A percentile compares a stretch with the other conserved stretches of the same genome.
phyloP scores from a whole-genome alignment of 2,797 vertebrate species.

The Atherinosoma microstoma region DNA sequence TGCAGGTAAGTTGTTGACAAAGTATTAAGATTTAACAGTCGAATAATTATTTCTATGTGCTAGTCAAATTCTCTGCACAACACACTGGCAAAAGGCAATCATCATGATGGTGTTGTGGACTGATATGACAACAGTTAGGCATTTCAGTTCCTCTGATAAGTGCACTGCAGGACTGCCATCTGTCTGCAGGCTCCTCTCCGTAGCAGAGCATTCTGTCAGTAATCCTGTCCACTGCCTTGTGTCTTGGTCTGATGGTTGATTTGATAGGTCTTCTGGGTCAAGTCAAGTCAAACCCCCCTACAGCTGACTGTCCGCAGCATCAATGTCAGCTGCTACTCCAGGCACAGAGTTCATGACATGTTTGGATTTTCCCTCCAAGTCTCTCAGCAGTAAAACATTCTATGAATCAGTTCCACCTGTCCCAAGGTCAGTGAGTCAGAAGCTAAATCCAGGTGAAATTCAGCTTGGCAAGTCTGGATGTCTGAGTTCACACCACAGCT shows the following conservation, averaged over 20 bases:
- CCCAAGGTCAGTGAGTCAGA: constrained; percentile 45
- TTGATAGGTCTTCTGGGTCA: constrained; percentile 62
- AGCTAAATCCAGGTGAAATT: constrained; percentile 30
- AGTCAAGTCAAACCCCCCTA: constrained; percentile 52
- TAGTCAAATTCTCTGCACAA: constrained; percentile 11
- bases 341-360: constrained; percentile 42
- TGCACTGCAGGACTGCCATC: constrained; percentile 30
- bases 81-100: constrained; percentile 6
- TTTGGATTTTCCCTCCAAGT: constrained; percentile 29
- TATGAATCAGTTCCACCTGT: constrained; percentile 30
- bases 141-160: neutral
- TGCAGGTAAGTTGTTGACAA: constrained; percentile 1
- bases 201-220: constrained; percentile 31
- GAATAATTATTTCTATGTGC: neutral
- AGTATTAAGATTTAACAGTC: neutral
- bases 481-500: constrained; percentile 29
- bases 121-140: neutral
- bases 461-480: constrained; percentile 8
- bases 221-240: constrained; percentile 44
- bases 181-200: constrained; percentile 21
- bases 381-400: constrained; percentile 31
- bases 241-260: constrained; percentile 56
- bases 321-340: constrained; percentile 49
- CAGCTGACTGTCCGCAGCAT: constrained; percentile 43
- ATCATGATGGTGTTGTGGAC: constrained; percentile 6